phyloP scores from a whole-genome alignment of 2,888 invertebrate species.

The Halictus ligatus region DNA sequence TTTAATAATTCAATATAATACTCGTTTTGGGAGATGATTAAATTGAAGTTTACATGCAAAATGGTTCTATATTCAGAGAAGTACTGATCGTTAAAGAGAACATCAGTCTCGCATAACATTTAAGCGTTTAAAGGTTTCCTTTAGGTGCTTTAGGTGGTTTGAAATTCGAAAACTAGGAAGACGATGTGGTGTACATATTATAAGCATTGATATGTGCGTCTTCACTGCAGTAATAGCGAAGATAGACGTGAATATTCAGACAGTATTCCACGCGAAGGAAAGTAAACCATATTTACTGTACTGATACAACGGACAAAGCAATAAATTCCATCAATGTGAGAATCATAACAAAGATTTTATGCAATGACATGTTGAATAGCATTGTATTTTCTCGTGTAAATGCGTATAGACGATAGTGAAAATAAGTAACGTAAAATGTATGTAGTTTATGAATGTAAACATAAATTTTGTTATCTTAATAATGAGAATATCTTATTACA shows the following conservation, averaged over 20 bases:
- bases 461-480: too few species aligned
- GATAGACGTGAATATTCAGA: background rate
- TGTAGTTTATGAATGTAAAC: too few species aligned
- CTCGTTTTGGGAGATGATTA: background rate
- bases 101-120: background rate
- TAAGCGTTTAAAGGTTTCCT: background rate
- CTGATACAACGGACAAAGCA: background rate
- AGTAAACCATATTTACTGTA: background rate
- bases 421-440: too few species aligned
- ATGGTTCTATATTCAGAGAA: background rate
- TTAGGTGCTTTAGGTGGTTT: background rate
- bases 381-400: background rate
- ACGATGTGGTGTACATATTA: background rate
- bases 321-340: background rate
- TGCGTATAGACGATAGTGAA: background rate
- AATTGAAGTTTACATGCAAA: background rate
- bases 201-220: background rate
- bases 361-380: background rate
- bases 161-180: background rate
- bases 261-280: background rate
- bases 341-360: background rate
- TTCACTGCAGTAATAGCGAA: background rate
- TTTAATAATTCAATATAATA: background rate
- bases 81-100: background rate
- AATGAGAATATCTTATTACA: too few species aligned